Base-by-base conservation (phyloP, 1,140 invertebrate species). In the Portunus trituberculatus region DNA sequence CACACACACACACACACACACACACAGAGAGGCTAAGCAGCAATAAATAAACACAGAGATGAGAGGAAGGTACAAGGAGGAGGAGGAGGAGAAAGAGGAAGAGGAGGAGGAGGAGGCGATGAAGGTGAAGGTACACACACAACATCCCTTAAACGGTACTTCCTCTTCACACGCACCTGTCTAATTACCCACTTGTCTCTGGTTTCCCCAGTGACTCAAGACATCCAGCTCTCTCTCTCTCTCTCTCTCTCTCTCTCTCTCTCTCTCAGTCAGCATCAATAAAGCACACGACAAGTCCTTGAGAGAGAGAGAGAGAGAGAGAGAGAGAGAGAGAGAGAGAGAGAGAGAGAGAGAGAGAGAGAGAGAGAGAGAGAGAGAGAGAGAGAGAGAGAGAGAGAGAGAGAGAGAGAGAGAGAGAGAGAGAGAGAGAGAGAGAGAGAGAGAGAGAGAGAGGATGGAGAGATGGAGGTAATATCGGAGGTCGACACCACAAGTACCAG, bases 241-340 rank as follows among this genome's bases (percentile, higher is more conserved):
- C 67, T 76, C 67, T 76, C 67, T 76, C 67, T 76, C 67, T 76
- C 67, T 76, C 67, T 76, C 67, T 76, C 67, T 76, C 67, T 76
- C 67, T 76, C 67, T 76, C 67, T 76, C 67, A n/a, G 10, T 76
- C 67, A 76, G 20, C n/a, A 76, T 76, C 67, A 76, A 76, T 76
- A 76, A 20, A n/a, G n/a, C 10, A 76, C 20, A 20, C 6, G 20
- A n/a, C 20, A n/a, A 8, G 1, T 39, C 39, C 39, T 39, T 7
- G 59, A 76, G 7, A 4, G 20, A 25, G 59, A 20, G 20, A 25
- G 20, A 25, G 20, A 25, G 20, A 3, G 20, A 20, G 59, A 25
- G 20, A 25, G 59, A 76, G 59, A 25, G 59, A 76, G 10, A 25
- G 59, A 76, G 4, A 25, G 59, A 76, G 7, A 4, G 20, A 25